Evolutionary conservation across 2,888 invertebrate species (phyloP), one percentile per base, ranked within the genome.

Genomic region (Drosophila atroscutellata): DNA sequence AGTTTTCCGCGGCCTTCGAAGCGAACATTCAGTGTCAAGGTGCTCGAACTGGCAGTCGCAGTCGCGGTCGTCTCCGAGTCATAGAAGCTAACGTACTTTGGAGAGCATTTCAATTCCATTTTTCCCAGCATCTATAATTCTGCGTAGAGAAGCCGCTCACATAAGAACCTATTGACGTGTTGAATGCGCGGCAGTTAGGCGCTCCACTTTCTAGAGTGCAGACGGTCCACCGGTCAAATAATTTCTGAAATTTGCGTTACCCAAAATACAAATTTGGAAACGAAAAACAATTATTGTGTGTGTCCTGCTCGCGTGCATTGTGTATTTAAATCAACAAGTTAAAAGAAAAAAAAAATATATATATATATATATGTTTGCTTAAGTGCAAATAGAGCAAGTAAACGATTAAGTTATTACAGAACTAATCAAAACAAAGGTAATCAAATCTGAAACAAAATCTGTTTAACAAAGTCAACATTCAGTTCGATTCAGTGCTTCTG

Each of bases 31-130:
- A 86, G 89, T 86, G 89, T 86, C 86, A 86, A 86, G 86, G 86
- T 86, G 86, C 86, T 86, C 89, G 72, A 89, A 86, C 85, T 82
- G 86, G 89, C 89, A 89, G 89, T 87, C 83, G 89, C 75, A 80
- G 80, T 57, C 75, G 68, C 81, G 68, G 75, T 78, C 72, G 45
- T 45, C 45, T 15, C 24, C 45, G 75, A 56, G 56, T 50, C 50
- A 81, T 74, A 85, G 80, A 83, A 86, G 81, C 89, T 80, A 81
- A 86, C 85, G 84, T 86, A 88, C 83, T 88, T 74, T 75, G 84
- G 84, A 78, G 77, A 84, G 80, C 68, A 60, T 73, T 80, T 75
- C 70, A 60, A 75, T 80, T 75, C 76, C 69, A 76, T 77, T 65
- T 75, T 81, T 77, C 74, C 80, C 75, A 81, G 82, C 80, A 81